Base-by-base conservation (phyloP, 92 coral and sea anemone genomes). In the Phymanthus crucifer region DNA sequence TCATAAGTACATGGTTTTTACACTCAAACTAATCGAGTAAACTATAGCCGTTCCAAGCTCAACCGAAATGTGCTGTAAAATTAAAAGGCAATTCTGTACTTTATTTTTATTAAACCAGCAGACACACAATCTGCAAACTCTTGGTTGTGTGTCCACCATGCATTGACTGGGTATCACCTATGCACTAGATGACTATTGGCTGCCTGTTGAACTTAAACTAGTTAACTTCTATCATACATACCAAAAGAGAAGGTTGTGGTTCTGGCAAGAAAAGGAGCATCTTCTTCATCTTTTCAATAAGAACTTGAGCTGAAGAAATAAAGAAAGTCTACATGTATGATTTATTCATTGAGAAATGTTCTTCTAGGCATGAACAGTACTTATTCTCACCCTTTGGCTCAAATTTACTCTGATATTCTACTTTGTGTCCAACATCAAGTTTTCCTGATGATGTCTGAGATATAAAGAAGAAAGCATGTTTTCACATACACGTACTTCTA, bases 281-380 rank as follows among this genome's bases (percentile, higher is more conserved):
- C 82, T 91, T 93, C 57, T 86, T 88, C 98, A 95, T 92, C 81
- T 95, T 95, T 71, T 88, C 97, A 73, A 90, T 87, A 26, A 95
- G 87, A 19, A 95, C 93, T 84, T 93, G 97, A 71, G 98, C 98
- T 95, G 68, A 32, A 75, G 69, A 38, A n/a, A 18, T 3, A 70
- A 45, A 27, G 58, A n/a, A 21, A 54, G 64, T 21, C 4, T 12
- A 77, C 16, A 50, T 18, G 4, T 24, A 31, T 21, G 52, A 12
- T 26, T 21, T 46, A 16, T 29, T 5, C 9, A 26, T 8, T 74
- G 0, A 29, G 27, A 46, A 38, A 9, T 18, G 13, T 45, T 36
- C 34, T 17, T 74, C 21, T 11, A 52, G 6, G 2, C 19, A 74
- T 45, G 17, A 24, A 32, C 12, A 23, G 32, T 18, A 40, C 3